Percentiles rank a stretch among this genome's conserved stretches.
Conservation (phyloP, 2,888 invertebrate genomes). For the Lypha dubia region DNA sequence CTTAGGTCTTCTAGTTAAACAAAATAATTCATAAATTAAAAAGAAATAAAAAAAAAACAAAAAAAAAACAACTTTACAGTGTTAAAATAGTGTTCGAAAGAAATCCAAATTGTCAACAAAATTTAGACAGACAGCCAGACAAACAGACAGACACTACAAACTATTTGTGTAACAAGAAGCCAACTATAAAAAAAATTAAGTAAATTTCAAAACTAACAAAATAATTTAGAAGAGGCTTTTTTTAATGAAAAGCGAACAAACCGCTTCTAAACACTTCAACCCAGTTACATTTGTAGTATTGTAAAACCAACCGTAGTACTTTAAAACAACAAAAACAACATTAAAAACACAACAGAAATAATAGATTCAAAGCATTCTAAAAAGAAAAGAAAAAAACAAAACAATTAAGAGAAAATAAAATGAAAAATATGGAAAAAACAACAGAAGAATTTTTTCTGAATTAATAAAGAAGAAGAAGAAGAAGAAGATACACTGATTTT, state of each 20-base stretch:
- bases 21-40: constrained; percentile 63
- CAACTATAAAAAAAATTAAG: constrained; percentile 34
- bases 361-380: constrained; percentile 57
- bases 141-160: constrained; percentile 46
- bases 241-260: constrained; percentile 32
- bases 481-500: constrained; percentile 81
- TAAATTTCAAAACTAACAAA: too few relatives aligned
- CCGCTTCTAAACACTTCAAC: constrained; percentile 50
- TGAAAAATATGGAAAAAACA: constrained; percentile 67
- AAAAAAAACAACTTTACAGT: constrained; percentile 59
- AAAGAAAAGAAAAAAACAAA: constrained; percentile 55
- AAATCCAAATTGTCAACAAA: constrained; percentile 60
- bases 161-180: neutral
- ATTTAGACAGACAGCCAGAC: constrained; percentile 54
- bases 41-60: constrained; percentile 40
- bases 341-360: constrained; percentile 50
- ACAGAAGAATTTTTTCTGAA: constrained; percentile 81
- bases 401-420: constrained; percentile 43
- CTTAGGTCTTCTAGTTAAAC: constrained; percentile 71
- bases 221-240: constrained; percentile 63
- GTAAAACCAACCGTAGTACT: constrained; percentile 67
- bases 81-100: constrained; percentile 70
- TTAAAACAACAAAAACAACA: constrained; percentile 54
- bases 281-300: constrained; percentile 65
- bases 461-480: constrained; percentile 81